A percentile compares a stretch with the other conserved stretches of the same genome.
Evolutionary conservation across 2,888 invertebrate species (phyloP).

Genomic region (Caradrina clavipalpis): DNA sequence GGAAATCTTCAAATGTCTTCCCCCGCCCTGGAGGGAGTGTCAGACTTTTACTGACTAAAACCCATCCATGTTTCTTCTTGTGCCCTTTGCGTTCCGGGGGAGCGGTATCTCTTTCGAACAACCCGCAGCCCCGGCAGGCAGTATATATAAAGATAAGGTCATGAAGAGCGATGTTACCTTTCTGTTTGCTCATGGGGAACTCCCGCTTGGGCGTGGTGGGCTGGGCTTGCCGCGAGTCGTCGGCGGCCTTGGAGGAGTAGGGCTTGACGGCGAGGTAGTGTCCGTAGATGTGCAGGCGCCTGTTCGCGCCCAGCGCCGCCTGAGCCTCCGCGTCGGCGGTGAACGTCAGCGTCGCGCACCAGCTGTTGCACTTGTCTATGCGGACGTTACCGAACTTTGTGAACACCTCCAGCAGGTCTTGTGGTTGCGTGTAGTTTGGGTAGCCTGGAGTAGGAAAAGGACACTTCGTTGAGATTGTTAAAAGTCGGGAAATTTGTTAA

Average conservation of each 20-base stretch:
- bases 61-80: too few relatives aligned
- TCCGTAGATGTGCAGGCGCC: slow-evolving; percentile 76
- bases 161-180: slow-evolving; percentile 59
- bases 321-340: slow-evolving; percentile 59
- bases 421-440: slow-evolving; percentile 75
- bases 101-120: too few relatives aligned
- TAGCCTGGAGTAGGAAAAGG: slow-evolving; percentile 70
- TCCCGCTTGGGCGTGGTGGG: slow-evolving; percentile 60
- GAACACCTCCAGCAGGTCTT: slow-evolving; percentile 76
- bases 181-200: slow-evolving; percentile 69
- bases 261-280: slow-evolving; percentile 71
- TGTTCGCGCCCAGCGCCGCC: slow-evolving; percentile 65
- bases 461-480: too few relatives aligned
- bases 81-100: too few relatives aligned
- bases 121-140: too few relatives aligned
- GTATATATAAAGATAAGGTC: too few relatives aligned
- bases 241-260: slow-evolving; percentile 51
- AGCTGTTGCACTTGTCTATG: slow-evolving; percentile 68
- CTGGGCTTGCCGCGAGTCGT: slow-evolving; percentile 20
- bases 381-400: slow-evolving; percentile 70
- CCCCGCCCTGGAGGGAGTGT: too few relatives aligned
- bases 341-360: slow-evolving; percentile 70
- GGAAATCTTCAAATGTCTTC: too few relatives aligned
- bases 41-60: too few relatives aligned
- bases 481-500: too few relatives aligned